Evolutionary conservation across 2,113 vertebrate species (phyloP).

Genomic region (Barbus barbus): DNA sequence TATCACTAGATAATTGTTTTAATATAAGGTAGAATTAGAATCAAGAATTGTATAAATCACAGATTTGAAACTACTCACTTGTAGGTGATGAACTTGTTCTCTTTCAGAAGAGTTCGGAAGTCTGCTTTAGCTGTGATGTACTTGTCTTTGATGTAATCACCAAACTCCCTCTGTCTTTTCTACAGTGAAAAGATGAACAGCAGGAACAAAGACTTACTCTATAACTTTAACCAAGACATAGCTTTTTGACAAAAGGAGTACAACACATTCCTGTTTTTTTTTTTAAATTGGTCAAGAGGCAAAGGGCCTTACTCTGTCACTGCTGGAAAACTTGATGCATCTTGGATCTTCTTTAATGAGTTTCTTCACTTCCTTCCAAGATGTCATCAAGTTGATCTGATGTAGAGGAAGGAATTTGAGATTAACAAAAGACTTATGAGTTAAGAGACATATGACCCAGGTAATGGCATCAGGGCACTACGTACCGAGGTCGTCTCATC

Average conservation of each 20-base stretch:
- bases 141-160: constrained; percentile 90
- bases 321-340: constrained; percentile 88
- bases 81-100: constrained; percentile 91
- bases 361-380: constrained; percentile 91
- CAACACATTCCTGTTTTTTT: neutral
- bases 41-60: neutral
- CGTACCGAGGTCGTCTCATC: constrained; percentile 84
- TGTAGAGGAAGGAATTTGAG: constrained; percentile 15
- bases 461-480: neutral
- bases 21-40: neutral
- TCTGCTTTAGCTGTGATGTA: constrained; percentile 91
- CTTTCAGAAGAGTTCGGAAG: constrained; percentile 87
- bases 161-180: constrained; percentile 89
- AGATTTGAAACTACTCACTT: constrained; percentile 70
- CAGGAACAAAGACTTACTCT: neutral
- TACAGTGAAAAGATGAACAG: constrained; percentile 53
- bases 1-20: neutral
- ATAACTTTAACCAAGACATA: neutral
- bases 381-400: constrained; percentile 88
- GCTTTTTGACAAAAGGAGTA: neutral
- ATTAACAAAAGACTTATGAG: neutral
- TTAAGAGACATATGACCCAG: neutral
- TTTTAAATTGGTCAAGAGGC: neutral
- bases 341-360: constrained; percentile 89
- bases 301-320: constrained; percentile 80